Base-by-base conservation (phyloP, 2,888 invertebrate genomes). In the Abrostola triplasia region DNA sequence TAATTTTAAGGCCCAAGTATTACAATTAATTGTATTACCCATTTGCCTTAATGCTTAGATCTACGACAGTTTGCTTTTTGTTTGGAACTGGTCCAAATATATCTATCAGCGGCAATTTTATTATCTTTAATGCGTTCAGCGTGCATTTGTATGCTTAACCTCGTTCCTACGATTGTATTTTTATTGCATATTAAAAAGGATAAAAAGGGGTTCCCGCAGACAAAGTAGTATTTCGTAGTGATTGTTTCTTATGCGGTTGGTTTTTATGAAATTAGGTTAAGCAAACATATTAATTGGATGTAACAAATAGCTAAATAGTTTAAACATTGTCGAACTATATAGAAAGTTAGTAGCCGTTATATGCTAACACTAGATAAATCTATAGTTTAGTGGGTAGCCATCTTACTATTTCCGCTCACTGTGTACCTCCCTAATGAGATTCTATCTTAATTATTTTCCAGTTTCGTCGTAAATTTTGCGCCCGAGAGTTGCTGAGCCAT, bases 381-480 rank as follows among this genome's bases (percentile, higher is more conserved):
- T 52, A 24, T 24, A 42, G 49, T 53, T 48, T 53, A 62, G 69
- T 64, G 58, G 60, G 65, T 60, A 68, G 59, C 64, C 58, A 57
- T 79, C 76, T 36, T 36, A 66, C 67, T 59, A 56, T 65, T 61
- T 60, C 64, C 63, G 58, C 56, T 53, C 42, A 73, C 81, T 82
- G 76, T 80, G 78, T 83, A 79, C 81, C 81, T 77, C 74, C 76
- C 76, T 89, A 89, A 89, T 88, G 87, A 90, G 90, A 88, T 89
- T 87, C 83, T 83, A 85, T 89, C 87, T 88, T 90, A 90, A 90
- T 91, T 89, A 89, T 88, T 88, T 89, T 89, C 86, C 86, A 88
- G 84, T 86, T 84, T 84, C 79, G 81, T 88, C 87, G 85, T 88
- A 87, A 89, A 89, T 88, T 89, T 88, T 69, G 67, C 84, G 83